Base-by-base conservation (phyloP, 1,140 invertebrate genomes). In the Lutraria rhynchaena region DNA sequence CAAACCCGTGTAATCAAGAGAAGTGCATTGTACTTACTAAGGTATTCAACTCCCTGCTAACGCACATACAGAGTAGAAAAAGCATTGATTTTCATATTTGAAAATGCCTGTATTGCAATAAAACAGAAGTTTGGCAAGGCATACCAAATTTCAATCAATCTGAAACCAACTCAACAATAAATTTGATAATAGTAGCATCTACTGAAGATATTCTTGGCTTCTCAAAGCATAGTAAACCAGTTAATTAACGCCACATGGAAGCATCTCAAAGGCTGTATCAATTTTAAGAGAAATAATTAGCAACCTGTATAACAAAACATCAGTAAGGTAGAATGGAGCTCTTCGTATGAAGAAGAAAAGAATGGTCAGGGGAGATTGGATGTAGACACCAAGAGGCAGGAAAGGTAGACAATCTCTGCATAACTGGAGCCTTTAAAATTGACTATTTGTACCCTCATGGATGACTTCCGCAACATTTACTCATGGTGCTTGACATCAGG, bases 231-330 rank as follows among this genome's bases (percentile, higher is more conserved):
- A 67, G 63, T 67, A 67, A 46, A 67, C 63, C 31, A 24, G 44
- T 67, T 67, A 67, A 67, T 67, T 67, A 67, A 67, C n/a, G 49
- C 41, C 41, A 49, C 24, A 67, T 67, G 63, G 44, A 19, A 22
- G 22, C 41, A 46, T 11, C 24, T 11, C 51, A 31, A n/a, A 29
- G 4, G n/a, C 58, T 61, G 11, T 27, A 61, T 15, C 33, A 31
- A 31, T 31, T 61, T n/a, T 29, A 29, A 61, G 27, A 61, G 27
- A 61, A 61, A 61, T 33, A 61, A 61, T 61, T 31, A 31, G 24
- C 33, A 33, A n/a, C 5, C 9, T 31, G 4, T 61, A 31, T 61
- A 17, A 61, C 24, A 24, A n/a, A n/a, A 29, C 31, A 61, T 61
- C 24, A 61, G 31, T 7, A 4, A 61, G 17, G n/a, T 15, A 31